Percentiles rank a stretch among this genome's conserved stretches.
Evolutionary conservation across 2,797 vertebrate species (phyloP).

Genomic region (Okamejei kenojei): DNA sequence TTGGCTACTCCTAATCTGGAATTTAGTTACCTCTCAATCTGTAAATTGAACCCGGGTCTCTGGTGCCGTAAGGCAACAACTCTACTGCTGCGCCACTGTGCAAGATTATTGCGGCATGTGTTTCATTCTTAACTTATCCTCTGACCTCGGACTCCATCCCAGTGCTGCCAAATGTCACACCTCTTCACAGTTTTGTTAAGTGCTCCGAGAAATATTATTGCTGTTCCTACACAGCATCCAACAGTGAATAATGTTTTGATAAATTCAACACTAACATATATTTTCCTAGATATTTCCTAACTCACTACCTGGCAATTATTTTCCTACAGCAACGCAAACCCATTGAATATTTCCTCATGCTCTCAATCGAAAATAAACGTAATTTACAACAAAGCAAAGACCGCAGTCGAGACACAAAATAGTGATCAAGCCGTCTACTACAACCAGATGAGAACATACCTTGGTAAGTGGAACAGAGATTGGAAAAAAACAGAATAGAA

Average conservation of each 20-base stretch:
- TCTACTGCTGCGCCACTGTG: too few species aligned
- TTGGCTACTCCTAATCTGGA: not conserved
- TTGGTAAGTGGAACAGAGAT: conserved; percentile 18
- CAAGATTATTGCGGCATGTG: not conserved
- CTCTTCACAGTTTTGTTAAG: not conserved
- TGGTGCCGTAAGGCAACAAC: too few species aligned
- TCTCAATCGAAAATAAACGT: conserved; percentile 2
- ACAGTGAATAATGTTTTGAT: not conserved
- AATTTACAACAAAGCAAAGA: conserved; percentile 7
- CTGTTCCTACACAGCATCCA: not conserved
- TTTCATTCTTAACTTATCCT: not conserved
- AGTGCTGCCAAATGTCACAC: not conserved
- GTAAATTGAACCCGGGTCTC: not conserved
- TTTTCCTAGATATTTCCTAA: not conserved
- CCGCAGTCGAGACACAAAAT: not conserved
- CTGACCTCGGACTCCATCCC: not conserved
- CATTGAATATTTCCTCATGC: conserved; percentile 13
- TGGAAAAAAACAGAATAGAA: not conserved
- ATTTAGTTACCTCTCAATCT: not conserved
- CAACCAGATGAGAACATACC: not conserved
- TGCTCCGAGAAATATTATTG: not conserved
- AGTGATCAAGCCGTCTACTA: not conserved
- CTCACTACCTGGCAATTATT: not conserved
- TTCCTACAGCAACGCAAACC: conserved; percentile 15
- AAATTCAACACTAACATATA: not conserved